Evolutionary conservation across 2,888 invertebrate genomes (phyloP).

Genomic region (Pandemis corylana): DNA sequence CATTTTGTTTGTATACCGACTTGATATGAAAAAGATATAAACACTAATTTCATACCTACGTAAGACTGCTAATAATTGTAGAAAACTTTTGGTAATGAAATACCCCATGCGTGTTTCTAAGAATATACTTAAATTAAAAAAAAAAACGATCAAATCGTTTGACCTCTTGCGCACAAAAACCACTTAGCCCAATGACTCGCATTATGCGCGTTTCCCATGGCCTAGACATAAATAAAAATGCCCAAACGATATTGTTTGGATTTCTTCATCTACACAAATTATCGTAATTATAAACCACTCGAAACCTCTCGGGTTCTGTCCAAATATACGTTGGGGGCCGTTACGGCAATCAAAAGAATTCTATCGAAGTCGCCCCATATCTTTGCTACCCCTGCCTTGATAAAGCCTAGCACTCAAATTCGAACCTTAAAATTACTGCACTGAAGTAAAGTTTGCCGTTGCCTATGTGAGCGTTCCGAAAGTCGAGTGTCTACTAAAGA

Average conservation of each 20-base stretch:
- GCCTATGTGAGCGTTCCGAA: slow-evolving; percentile 49
- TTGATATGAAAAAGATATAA: background rate
- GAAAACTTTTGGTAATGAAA: background rate
- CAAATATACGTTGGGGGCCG: slow-evolving; percentile 84
- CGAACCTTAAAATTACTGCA: slow-evolving; percentile 38
- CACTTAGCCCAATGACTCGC: slow-evolving; percentile 26
- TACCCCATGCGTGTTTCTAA: background rate
- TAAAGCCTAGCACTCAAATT: slow-evolving; percentile 45
- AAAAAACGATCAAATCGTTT: background rate
- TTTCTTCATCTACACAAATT: slow-evolving; percentile 80
- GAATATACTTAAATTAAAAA: background rate
- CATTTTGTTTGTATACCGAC: background rate
- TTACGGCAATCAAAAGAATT: slow-evolving; percentile 81
- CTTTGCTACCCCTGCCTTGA: slow-evolving; percentile 77
- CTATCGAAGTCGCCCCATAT: slow-evolving; percentile 79
- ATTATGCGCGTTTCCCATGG: slow-evolving; percentile 32
- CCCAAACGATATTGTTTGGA: slow-evolving; percentile 39
- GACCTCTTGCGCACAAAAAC: slow-evolving; percentile 12
- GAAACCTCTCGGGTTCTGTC: slow-evolving; percentile 82
- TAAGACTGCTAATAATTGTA: background rate
- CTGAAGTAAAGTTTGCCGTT: slow-evolving; percentile 47
- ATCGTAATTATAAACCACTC: slow-evolving; percentile 84
- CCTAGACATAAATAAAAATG: slow-evolving; percentile 33
- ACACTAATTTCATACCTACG: background rate
- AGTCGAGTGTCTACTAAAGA: slow-evolving; percentile 79